Base-by-base conservation (phyloP, 2,797 vertebrate species). In the Synanceia verrucosa region DNA sequence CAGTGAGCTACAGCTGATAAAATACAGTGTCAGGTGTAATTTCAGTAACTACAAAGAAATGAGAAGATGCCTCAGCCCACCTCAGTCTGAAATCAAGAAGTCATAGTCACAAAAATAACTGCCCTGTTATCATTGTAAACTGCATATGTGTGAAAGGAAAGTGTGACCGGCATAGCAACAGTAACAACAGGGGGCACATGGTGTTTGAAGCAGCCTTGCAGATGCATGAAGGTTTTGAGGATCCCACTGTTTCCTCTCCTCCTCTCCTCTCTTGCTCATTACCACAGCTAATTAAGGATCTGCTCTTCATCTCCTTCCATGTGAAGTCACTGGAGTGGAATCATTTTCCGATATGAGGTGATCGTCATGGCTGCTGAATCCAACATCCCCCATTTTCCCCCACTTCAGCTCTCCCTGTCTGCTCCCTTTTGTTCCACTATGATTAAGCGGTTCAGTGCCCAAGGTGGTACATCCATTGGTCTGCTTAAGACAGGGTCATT, bases 371-470 rank as follows among this genome's bases (percentile, higher is more conserved):
- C 67, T 62, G 41, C 53, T 33, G 48, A 19, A 18, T 10, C 52
- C 11, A n/a, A n/a, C n/a, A n/a, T n/a, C 23, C 5, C 3, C 1
- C 59, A n/a, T 13, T 29, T 24, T 2, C 9, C 39, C 61, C 12
- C 71, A 21, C 59, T 69, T 74, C 55, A 69, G 73, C 70, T 75
- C 55, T 31, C 62, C 47, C 69, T 66, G 61, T 69, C 75, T 74
- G 58, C 58, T 71, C 55, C 55, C 24, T 64, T 72, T 84, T 43
- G 66, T 72, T 59, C 67, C 55, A 24, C 39, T 24, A 78, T 91
- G 90, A 92, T 92, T 76, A 88, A 91, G 78, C 9, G 62, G 16
- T 56, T 68, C 75, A 63, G 57, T 69, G 88, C 82, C 84, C 59
- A 61, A 69, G 83, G 84, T 84, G 70, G 39, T 74, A 61, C 82